These are phyloP conservation scores for Atherinosoma microstoma DNA, from an alignment of 2,797 vertebrate species.

Conservation along the genomic window DNA sequence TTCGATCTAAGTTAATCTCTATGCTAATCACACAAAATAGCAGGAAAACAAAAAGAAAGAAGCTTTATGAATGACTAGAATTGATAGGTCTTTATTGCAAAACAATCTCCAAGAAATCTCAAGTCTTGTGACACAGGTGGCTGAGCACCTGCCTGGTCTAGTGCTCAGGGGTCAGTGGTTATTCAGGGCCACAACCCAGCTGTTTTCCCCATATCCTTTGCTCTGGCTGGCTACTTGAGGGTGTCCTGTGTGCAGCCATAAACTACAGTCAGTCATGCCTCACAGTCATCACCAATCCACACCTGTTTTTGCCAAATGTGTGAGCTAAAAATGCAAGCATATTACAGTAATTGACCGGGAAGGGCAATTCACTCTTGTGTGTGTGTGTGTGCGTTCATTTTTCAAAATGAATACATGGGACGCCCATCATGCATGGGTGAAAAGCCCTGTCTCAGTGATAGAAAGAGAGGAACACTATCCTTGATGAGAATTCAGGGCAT, in stretches of 20 bases:
- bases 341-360: constrained; percentile 46
- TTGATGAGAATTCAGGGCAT: constrained; percentile 48
- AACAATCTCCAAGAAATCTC: constrained; percentile 43
- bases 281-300: constrained; percentile 58
- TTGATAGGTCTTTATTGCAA: constrained; percentile 30
- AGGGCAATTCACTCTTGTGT: constrained; percentile 16
- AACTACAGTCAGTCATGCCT: constrained; percentile 51
- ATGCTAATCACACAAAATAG: not conserved
- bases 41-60: not conserved
- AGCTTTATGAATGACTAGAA: not conserved
- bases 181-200: constrained; percentile 63
- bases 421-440: constrained; percentile 21
- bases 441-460: constrained; percentile 37
- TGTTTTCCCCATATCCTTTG: constrained; percentile 53
- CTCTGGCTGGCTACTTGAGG: constrained; percentile 34
- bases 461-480: constrained; percentile 42
- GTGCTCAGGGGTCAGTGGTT: constrained; percentile 58
- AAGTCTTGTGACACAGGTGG: constrained; percentile 63
- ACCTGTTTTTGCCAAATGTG: constrained; percentile 57
- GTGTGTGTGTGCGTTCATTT: constrained; percentile 6
- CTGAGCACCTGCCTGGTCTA: constrained; percentile 56
- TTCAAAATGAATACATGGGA: constrained; percentile 31
- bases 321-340: constrained; percentile 36
- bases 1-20: constrained; percentile 8
- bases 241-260: constrained; percentile 36